phyloP scores from a whole-genome alignment of 2,888 invertebrate genomes.

The Lasioglossum leucozonium region DNA sequence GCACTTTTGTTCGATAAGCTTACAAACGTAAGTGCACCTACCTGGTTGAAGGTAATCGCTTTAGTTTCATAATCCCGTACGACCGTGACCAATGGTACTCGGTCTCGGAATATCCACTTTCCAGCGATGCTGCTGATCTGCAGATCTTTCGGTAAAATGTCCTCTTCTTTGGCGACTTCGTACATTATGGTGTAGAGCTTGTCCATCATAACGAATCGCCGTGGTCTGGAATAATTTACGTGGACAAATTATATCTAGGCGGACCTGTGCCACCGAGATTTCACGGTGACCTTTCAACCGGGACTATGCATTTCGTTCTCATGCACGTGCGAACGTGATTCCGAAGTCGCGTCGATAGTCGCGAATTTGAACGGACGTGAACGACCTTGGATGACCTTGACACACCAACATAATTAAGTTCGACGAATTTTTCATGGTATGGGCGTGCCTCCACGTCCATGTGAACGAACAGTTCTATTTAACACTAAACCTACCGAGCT shows the following conservation, averaged over 20 bases:
- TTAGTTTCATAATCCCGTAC: slow-evolving; percentile 88
- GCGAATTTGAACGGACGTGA: not conserved
- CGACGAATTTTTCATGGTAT: not conserved
- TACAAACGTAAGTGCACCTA: slow-evolving; percentile 75
- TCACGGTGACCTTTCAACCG: not conserved
- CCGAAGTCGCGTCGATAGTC: not conserved
- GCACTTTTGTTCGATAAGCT: slow-evolving; percentile 36
- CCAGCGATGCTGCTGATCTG: slow-evolving; percentile 90
- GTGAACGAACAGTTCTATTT: not conserved
- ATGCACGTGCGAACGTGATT: not conserved
- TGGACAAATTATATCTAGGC: not conserved
- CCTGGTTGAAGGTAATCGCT: slow-evolving; percentile 88
- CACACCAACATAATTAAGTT: not conserved
- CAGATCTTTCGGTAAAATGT: slow-evolving; percentile 85
- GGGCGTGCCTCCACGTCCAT: not conserved
- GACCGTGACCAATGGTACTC: slow-evolving; percentile 91
- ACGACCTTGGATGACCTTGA: not conserved
- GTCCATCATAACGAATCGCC: slow-evolving; percentile 86
- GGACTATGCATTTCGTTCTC: not conserved
- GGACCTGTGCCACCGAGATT: not conserved
- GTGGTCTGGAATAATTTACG: slow-evolving; percentile 44
- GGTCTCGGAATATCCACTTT: slow-evolving; percentile 93
- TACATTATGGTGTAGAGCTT: slow-evolving; percentile 92
- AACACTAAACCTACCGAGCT: no score
- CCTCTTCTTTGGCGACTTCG: slow-evolving; percentile 87